Evolutionary conservation across 2,797 vertebrate genomes (phyloP), one percentile per base, ranked within the genome.

Genomic region (Danio tinwini): DNA sequence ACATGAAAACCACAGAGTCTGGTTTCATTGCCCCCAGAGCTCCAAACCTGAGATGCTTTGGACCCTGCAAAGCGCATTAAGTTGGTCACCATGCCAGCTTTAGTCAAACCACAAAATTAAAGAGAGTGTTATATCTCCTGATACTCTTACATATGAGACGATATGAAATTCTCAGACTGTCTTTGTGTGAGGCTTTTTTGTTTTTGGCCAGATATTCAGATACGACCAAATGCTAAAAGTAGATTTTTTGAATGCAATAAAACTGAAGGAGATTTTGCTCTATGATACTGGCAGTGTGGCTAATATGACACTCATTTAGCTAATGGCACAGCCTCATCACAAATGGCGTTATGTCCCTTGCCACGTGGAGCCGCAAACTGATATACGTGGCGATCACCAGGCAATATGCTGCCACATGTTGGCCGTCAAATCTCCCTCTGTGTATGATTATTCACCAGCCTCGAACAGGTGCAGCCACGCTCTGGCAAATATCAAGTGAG

Each of bases 301-400:
- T 90, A 81, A 88, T 86, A 82, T 88, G 88, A 87, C 84, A 86
- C 84, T 86, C 83, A 83, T 90, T 90, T 87, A 81, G 87, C 83
- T 90, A 89, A 90, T 86, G 87, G 88, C 75, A 74, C 73, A 0
- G 6, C 59, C 85, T 84, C 47, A 72, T 87, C 86, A 86, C 82
- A 47, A 74, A 58, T 58, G 81, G 50, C 59, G 9, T 53, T 5
- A 52, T 42, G 47, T 65, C 39, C 62, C 40, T 64, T 19, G 44
- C 52, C 42, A 70, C 44, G 29, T 40, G 5, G 40, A 76, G 45
- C 56, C 44, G 59, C 68, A 78, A 50, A 69, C 53, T 59, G 62
- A 75, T 65, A 59, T 73, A 69, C 77, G 29, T 37, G 50, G 9
- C 9, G 50, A 49, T 76, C 75, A 73, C 73, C 68, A n/a, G 65